phyloP scores from a whole-genome alignment of 2,888 invertebrate species.

The Hyalella azteca region DNA sequence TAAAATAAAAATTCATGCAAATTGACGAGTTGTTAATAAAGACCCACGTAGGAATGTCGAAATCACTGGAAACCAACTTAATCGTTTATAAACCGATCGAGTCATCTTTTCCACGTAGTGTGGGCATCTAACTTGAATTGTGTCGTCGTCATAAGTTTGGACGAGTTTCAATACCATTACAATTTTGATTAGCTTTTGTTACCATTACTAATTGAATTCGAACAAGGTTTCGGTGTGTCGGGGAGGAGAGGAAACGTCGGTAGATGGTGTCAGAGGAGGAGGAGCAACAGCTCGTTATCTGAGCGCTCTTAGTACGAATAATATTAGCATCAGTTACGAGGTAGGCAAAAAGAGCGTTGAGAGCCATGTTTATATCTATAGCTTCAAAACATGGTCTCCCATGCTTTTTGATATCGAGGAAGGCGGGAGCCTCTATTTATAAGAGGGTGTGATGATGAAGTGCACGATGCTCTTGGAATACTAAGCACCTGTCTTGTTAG shows the following conservation, averaged over 20 bases:
- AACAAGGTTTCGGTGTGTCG: background rate
- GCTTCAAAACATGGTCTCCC: conserved; percentile 12
- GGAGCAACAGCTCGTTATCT: conserved; percentile 17
- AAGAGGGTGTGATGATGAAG: conserved; percentile 28
- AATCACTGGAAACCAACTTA: no score
- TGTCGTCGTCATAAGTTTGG: conserved; percentile 5
- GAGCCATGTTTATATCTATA: conserved; percentile 36
- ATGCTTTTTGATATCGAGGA: conserved; percentile 34
- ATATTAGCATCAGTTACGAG: conserved; percentile 33
- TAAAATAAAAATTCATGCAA: conserved; percentile 22
- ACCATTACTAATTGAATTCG: conserved; percentile 30
- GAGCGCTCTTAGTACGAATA: conserved; percentile 21
- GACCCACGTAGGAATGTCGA: no score
- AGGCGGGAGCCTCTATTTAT: conserved; percentile 35
- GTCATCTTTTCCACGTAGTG: no score
- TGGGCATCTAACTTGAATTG: no score
- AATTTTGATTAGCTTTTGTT: conserved; percentile 26
- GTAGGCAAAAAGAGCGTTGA: conserved; percentile 31
- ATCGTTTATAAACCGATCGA: no score
- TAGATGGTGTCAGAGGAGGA: background rate
- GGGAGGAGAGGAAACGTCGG: background rate
- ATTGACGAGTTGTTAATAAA: background rate
- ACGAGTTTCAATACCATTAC: conserved; percentile 28
- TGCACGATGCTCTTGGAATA: conserved; percentile 20
- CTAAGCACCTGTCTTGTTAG: conserved; percentile 15